Conservation (phyloP, 2,797 vertebrate species). For the Periophthalmus magnuspinnatus region DNA sequence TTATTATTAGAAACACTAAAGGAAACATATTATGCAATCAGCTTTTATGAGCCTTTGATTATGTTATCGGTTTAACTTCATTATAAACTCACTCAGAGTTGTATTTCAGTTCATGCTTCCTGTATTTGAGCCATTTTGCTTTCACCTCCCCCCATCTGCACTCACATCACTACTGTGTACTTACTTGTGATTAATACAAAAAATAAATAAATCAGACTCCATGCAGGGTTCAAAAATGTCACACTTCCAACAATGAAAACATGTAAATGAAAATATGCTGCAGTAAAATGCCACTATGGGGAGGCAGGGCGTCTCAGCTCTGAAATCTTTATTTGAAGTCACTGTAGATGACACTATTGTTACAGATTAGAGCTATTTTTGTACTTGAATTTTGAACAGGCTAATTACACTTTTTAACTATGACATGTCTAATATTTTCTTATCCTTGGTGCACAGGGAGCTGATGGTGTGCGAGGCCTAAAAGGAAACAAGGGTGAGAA, state of each 20-base stretch:
- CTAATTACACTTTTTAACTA: neutral
- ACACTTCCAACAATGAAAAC: neutral
- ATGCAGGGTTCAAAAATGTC: neutral
- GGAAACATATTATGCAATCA: too few relatives aligned
- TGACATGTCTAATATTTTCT: neutral
- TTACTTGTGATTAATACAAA: too few relatives aligned
- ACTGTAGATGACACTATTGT: too few relatives aligned
- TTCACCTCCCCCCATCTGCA: neutral
- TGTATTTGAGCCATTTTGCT: neutral
- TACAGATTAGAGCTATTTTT: neutral
- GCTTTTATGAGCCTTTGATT: neutral
- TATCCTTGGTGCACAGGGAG: conserved; percentile 80
- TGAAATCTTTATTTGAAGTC: neutral
- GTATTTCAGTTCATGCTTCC: neutral
- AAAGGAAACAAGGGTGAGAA: conserved; percentile 97
- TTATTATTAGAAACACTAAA: too few relatives aligned
- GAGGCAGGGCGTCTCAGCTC: neutral
- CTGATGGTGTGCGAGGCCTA: conserved; percentile 92
- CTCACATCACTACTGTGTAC: too few relatives aligned
- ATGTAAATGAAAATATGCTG: neutral
- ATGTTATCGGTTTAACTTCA: neutral
- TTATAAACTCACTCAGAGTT: neutral
- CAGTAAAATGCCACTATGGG: neutral
- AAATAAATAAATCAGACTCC: neutral
- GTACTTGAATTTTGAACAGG: neutral